phyloP scores from a whole-genome alignment of 1,140 invertebrate genomes.

The Telenomus remus region DNA sequence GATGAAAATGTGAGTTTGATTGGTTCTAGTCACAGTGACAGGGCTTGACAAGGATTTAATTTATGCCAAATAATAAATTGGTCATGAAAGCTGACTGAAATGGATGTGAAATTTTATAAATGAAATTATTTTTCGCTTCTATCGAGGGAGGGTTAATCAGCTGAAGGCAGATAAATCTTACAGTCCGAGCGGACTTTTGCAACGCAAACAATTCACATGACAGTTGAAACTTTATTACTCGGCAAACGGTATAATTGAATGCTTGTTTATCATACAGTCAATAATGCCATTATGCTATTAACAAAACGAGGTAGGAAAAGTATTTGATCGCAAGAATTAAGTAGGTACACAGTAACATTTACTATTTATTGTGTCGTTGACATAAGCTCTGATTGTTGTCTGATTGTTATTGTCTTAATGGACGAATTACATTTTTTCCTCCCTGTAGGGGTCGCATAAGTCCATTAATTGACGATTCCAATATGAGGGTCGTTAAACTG shows the following conservation, averaged over 20 bases:
- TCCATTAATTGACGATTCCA: constrained; percentile 35
- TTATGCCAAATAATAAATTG: no score
- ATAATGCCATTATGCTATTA: constrained; percentile 47
- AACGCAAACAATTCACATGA: constrained; percentile 1
- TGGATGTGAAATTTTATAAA: no score
- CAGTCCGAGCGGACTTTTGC: no score
- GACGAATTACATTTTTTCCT: constrained; percentile 36
- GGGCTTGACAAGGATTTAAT: no score
- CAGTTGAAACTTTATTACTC: background rate
- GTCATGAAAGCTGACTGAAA: no score
- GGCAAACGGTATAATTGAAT: constrained; percentile 3
- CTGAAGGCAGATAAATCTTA: no score
- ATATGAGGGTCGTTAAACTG: constrained; percentile 38
- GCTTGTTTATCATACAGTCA: constrained; percentile 38
- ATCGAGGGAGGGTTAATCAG: no score
- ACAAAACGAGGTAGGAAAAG: constrained; percentile 24
- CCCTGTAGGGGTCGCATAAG: constrained; percentile 16
- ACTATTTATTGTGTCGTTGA: constrained; percentile 5
- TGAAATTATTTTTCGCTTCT: no score
- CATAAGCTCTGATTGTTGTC: constrained; percentile 30
- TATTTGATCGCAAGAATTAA: constrained; percentile 7
- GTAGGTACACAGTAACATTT: background rate
- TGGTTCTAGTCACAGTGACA: no score
- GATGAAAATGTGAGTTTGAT: no score
- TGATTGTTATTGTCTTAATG: constrained; percentile 42